phyloP scores from a whole-genome alignment of 1,140 invertebrate genomes.

The Bilobella aurantiaca region DNA sequence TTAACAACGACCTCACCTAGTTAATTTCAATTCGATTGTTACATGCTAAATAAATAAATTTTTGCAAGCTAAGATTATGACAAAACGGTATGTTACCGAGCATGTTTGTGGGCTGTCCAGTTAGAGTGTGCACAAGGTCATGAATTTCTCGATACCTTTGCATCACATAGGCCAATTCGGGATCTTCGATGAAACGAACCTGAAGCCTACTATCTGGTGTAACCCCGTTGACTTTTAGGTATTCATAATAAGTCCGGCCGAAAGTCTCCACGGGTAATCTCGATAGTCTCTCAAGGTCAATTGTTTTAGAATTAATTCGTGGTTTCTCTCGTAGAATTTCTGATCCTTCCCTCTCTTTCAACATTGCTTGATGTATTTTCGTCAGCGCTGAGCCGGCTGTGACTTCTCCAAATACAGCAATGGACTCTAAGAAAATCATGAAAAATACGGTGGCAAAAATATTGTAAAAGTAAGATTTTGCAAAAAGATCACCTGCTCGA shows the following conservation, averaged over 20 bases:
- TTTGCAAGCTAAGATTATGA: slow-evolving; percentile 1
- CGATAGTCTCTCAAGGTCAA: slow-evolving; percentile 63
- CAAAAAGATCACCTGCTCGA: slow-evolving; percentile 20
- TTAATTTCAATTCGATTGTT: slow-evolving; percentile 6
- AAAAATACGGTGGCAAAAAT: background rate
- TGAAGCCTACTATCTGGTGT: slow-evolving; percentile 78
- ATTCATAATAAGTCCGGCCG: slow-evolving; percentile 71
- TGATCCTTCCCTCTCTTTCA: slow-evolving; percentile 36
- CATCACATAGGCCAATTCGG: slow-evolving; percentile 88
- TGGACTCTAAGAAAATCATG: slow-evolving; percentile 44
- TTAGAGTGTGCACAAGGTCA: slow-evolving; percentile 81
- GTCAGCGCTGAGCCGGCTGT: slow-evolving; percentile 43
- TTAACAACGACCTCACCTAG: slow-evolving; percentile 81
- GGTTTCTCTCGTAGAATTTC: slow-evolving; percentile 56
- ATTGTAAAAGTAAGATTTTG: background rate
- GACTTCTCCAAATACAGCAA: slow-evolving; percentile 50
- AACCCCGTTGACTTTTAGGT: slow-evolving; percentile 72
- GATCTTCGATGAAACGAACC: slow-evolving; percentile 84
- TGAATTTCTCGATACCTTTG: slow-evolving; percentile 92
- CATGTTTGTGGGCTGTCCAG: slow-evolving; percentile 94
- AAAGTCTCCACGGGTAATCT: slow-evolving; percentile 65
- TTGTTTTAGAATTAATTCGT: slow-evolving; percentile 69
- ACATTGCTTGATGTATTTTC: slow-evolving; percentile 43
- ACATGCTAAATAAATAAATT: background rate
- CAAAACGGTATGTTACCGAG: slow-evolving; percentile 54